phyloP scores from a whole-genome alignment of 2,888 invertebrate species.

The Vanessa cardui region DNA sequence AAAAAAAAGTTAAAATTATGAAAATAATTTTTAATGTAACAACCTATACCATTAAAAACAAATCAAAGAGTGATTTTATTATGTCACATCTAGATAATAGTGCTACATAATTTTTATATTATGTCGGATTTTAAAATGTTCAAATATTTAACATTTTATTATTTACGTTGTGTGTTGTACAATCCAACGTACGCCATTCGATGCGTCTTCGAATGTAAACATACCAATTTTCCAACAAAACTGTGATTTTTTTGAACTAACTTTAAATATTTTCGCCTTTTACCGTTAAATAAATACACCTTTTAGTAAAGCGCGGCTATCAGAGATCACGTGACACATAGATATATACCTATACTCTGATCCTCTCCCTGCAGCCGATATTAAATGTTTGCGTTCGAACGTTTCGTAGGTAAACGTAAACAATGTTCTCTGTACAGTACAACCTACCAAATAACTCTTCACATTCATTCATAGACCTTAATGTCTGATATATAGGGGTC shows the following conservation, averaged over 20 bases:
- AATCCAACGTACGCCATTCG: too few species aligned
- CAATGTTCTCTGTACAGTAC: constrained; percentile 48
- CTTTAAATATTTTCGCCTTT: not conserved
- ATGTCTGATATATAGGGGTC: constrained; percentile 14
- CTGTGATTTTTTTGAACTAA: not conserved
- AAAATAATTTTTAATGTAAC: too few species aligned
- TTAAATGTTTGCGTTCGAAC: constrained; percentile 71
- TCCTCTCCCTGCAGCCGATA: constrained; percentile 56
- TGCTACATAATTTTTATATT: too few species aligned
- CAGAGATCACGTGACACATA: constrained; percentile 20
- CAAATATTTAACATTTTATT: too few species aligned
- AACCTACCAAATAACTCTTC: constrained; percentile 21
- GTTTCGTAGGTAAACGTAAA: constrained; percentile 62
- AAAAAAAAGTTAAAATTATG: too few species aligned
- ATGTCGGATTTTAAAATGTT: too few species aligned
- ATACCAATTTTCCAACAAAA: not conserved
- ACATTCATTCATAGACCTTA: constrained; percentile 22
- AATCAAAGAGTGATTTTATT: too few species aligned
- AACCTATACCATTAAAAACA: too few species aligned
- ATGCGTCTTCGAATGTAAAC: too few species aligned
- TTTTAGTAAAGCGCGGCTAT: constrained; percentile 10
- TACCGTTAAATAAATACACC: not conserved
- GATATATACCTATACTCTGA: constrained; percentile 25
- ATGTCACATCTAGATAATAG: too few species aligned
- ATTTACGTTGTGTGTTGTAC: too few species aligned